These are phyloP conservation scores for Callospermophilus lateralis DNA, from an alignment of 2,113 vertebrate genomes.

Conservation along the genomic window DNA sequence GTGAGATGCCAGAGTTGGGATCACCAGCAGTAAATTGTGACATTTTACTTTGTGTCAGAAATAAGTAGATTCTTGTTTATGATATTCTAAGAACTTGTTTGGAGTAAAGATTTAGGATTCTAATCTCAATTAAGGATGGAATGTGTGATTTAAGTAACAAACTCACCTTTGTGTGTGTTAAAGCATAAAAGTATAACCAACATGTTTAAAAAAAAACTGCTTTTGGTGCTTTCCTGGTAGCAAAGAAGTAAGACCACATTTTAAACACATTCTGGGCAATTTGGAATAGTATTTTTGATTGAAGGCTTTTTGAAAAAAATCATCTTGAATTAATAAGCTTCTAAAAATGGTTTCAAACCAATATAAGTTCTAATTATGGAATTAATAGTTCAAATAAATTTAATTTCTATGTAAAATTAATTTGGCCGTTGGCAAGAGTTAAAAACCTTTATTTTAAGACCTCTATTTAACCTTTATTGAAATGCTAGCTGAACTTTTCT, in stretches of 20 bases:
- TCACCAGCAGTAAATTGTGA: not conserved
- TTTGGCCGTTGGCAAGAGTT: slow-evolving; percentile 6
- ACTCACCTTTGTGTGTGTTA: not conserved
- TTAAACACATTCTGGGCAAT: not conserved
- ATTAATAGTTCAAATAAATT: slow-evolving; percentile 44
- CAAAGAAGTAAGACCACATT: not conserved
- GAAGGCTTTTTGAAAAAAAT: not conserved
- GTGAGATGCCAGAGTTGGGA: not conserved
- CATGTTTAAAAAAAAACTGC: not conserved
- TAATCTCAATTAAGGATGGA: slow-evolving; percentile 3
- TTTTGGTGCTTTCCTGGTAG: not conserved
- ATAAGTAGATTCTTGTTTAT: slow-evolving; percentile 23
- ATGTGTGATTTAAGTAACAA: not conserved
- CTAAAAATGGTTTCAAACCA: slow-evolving; percentile 46
- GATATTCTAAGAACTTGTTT: slow-evolving; percentile 21
- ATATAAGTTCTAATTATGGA: slow-evolving; percentile 31
- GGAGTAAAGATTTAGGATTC: slow-evolving; percentile 56
- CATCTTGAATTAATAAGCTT: slow-evolving; percentile 44
- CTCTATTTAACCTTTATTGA: not conserved
- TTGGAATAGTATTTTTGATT: slow-evolving; percentile 28
- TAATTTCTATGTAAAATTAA: slow-evolving; percentile 34
- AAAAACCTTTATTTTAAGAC: not conserved
- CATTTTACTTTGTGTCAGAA: slow-evolving; percentile 55
- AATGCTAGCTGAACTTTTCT: slow-evolving; percentile 30
- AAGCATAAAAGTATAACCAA: not conserved